A percentile compares a stretch with the other conserved stretches of the same genome.
Evolutionary conservation across 1,140 invertebrate genomes (phyloP).

Genomic region (Temnothorax longispinosus): DNA sequence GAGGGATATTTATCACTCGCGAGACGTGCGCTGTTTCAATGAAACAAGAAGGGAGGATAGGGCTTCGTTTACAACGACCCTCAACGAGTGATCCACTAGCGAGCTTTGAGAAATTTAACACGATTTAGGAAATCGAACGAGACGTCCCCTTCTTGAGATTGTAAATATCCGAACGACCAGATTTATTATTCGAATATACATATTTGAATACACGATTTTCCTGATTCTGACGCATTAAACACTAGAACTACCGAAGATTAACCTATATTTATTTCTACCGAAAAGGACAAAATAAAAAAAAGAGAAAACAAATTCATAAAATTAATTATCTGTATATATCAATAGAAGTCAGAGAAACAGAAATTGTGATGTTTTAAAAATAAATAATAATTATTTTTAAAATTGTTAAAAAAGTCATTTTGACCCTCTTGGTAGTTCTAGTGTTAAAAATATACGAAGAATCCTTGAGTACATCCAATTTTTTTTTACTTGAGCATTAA

Average conservation of each 20-base stretch:
- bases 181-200: not conserved
- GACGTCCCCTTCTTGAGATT: not conserved
- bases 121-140: not conserved
- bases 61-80: not conserved
- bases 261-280: no score
- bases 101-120: slow-evolving; percentile 10
- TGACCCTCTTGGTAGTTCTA: no score
- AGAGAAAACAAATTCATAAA: no score
- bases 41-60: not conserved
- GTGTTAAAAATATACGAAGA: not conserved
- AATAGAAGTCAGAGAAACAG: no score
- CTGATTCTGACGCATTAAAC: not conserved
- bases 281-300: no score
- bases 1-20: slow-evolving; percentile 6
- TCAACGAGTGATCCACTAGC: not conserved
- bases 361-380: no score
- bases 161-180: not conserved
- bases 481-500: not conserved
- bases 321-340: no score
- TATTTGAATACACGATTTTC: not conserved
- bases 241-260: no score
- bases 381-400: no score
- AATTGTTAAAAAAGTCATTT: no score
- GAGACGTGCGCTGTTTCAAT: not conserved
- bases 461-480: not conserved